Conservation (phyloP, 2,888 invertebrate genomes). For the Lepidonotus clava region DNA sequence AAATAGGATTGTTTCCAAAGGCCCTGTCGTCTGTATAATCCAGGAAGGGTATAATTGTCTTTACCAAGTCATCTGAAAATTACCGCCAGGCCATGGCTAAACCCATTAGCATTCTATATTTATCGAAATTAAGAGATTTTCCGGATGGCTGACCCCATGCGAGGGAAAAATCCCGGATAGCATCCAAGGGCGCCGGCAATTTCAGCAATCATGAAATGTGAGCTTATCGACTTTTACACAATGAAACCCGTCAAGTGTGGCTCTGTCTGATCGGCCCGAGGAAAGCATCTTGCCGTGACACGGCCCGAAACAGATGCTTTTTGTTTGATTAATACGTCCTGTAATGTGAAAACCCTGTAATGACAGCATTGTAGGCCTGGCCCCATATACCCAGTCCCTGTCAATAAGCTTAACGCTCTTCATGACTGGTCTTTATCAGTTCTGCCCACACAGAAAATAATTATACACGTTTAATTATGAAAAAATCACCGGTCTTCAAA, state of each 20-base stretch:
- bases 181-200: not conserved
- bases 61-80: not conserved
- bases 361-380: slow-evolving; percentile 21
- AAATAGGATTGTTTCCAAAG: too few relatives aligned
- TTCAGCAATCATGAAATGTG: slow-evolving; percentile 28
- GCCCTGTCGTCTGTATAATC: too few relatives aligned
- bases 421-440: too few relatives aligned
- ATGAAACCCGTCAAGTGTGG: slow-evolving; percentile 5
- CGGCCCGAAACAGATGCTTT: slow-evolving; percentile 38
- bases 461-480: too few relatives aligned
- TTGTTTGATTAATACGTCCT: slow-evolving; percentile 40
- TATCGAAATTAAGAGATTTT: slow-evolving; percentile 20
- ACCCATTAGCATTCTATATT: slow-evolving; percentile 34
- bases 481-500: too few relatives aligned
- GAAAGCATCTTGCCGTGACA: slow-evolving; percentile 6
- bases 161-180: not conserved
- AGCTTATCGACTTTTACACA: slow-evolving; percentile 39
- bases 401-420: too few relatives aligned
- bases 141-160: not conserved
- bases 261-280: slow-evolving; percentile 16
- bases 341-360: slow-evolving; percentile 25
- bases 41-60: not conserved
- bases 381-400: too few relatives aligned
- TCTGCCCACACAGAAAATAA: too few relatives aligned
- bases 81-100: not conserved